phyloP scores from a whole-genome alignment of 2,797 vertebrate genomes.

The Melanotaenia trifasciata region DNA sequence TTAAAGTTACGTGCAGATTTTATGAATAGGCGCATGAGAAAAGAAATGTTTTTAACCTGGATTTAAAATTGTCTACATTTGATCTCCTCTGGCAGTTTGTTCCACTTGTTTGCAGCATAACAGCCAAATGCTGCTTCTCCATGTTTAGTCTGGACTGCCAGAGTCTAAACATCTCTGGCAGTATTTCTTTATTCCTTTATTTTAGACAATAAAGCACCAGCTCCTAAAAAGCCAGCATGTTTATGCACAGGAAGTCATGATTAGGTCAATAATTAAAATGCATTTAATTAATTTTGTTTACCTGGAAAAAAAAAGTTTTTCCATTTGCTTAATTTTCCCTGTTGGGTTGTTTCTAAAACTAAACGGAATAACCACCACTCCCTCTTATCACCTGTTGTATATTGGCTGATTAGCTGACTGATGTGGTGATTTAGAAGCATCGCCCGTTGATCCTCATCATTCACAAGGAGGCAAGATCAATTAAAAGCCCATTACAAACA shows the following conservation, averaged over 20 bases:
- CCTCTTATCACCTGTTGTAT: conserved; percentile 8
- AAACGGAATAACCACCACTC: neutral
- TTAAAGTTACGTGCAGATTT: too few relatives aligned
- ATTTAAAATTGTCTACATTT: too few relatives aligned
- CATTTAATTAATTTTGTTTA: neutral
- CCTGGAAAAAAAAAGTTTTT: neutral
- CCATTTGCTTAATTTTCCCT: neutral
- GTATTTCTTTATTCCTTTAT: too few relatives aligned
- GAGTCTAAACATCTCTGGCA: too few relatives aligned
- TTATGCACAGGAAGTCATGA: neutral
- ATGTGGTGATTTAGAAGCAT: conserved; percentile 15
- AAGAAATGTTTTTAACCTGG: too few relatives aligned
- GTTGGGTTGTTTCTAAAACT: conserved; percentile 7
- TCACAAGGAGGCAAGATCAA: conserved; percentile 13
- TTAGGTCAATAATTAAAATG: conserved; percentile 7
- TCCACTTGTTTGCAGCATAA: too few relatives aligned
- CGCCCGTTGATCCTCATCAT: conserved; percentile 21
- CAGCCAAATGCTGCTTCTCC: too few relatives aligned
- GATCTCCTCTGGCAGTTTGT: too few relatives aligned
- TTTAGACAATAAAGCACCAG: neutral
- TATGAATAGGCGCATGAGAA: too few relatives aligned
- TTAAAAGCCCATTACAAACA: conserved; percentile 51
- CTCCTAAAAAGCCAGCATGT: neutral
- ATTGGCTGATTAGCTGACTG: conserved; percentile 16
- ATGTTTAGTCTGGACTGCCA: too few relatives aligned